phyloP scores from a whole-genome alignment of 2,888 invertebrate species.

The Diaperis boleti region DNA sequence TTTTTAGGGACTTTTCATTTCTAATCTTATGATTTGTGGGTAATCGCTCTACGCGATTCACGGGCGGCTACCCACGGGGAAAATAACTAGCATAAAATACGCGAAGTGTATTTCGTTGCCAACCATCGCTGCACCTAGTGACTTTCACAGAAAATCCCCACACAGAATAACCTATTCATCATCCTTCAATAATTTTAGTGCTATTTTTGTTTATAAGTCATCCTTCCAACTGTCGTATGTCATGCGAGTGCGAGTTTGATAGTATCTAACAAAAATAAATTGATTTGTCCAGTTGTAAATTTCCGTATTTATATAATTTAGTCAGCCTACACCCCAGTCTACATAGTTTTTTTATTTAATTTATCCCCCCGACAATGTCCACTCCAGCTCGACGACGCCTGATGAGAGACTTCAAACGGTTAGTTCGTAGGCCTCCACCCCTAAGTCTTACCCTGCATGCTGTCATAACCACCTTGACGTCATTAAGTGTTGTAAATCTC shows the following conservation, averaged over 20 bases:
- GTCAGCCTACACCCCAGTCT: slow-evolving; percentile 51
- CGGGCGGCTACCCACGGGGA: too few relatives aligned
- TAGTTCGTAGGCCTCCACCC: too few relatives aligned
- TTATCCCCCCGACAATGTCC: slow-evolving; percentile 76
- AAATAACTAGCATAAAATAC: too few relatives aligned
- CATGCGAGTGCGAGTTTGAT: slow-evolving; percentile 63
- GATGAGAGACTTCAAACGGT: slow-evolving; percentile 98
- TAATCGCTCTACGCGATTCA: too few relatives aligned
- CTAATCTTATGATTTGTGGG: too few relatives aligned
- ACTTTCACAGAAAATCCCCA: slow-evolving; percentile 18
- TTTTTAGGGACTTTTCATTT: too few relatives aligned
- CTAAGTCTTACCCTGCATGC: too few relatives aligned
- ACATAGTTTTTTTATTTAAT: slow-evolving; percentile 47
- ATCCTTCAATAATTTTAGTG: slow-evolving; percentile 49
- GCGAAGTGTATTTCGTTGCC: too few relatives aligned
- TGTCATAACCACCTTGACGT: too few relatives aligned
- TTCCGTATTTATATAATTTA: slow-evolving; percentile 48
- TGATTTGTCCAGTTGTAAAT: slow-evolving; percentile 40
- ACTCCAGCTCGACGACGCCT: slow-evolving; percentile 98
- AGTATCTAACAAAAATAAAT: slow-evolving; percentile 55
- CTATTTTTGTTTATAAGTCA: slow-evolving; percentile 60
- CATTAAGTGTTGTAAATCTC: too few relatives aligned
- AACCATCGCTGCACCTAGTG: neutral
- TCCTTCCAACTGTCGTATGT: slow-evolving; percentile 58
- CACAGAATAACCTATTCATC: slow-evolving; percentile 32